Evolutionary conservation across 2,888 invertebrate genomes (phyloP), one percentile per base, ranked within the genome.

Genomic region (Megaustenia siamemsis): DNA sequence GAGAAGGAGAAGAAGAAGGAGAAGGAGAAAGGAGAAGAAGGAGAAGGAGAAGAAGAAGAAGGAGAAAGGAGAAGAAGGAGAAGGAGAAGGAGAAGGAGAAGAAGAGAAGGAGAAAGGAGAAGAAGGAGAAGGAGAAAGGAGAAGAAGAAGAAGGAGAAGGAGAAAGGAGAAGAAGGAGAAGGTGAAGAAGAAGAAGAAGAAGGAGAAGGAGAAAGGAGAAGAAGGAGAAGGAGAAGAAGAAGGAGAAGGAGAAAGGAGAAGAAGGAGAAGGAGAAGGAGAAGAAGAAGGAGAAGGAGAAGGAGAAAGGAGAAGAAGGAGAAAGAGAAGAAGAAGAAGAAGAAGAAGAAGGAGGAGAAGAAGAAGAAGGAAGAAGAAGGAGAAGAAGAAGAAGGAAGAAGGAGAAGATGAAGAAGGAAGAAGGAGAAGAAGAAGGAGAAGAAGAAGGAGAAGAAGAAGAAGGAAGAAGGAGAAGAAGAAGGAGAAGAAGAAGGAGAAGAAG

Each of bases 171-270:
- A 32, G 24, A 24, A 40, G 35, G 73, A 73, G 24, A 24, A 40
- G 35, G 73, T 32, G 24, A 24, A 73, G 24, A 24, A 40, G 35
- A 38, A 73, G 35, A 38, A 73, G 24, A 24, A 40, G 35, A 38
- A 73, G 24, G 40, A 40, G 35, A 38, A 73, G 24, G 40, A 40
- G 35, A 38, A 73, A 40, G 40, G 24, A 73, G 73, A 73, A 40
- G 40, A 40, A 73, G 73, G 35, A 40, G 40, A 40, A 73, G 73
- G 35, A 40, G 40, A 40, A 73, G 73, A 73, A 40, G 73, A 73
- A 73, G 73, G 35, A 40, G 73, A 73, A 40, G 40, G 24, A 73
- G 73, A 73, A 40, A 24, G 24, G 35, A 38, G 35, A 40, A 35
- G 24, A 73, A 38, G 35, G 24, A 24, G 24, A 73, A 38, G 35